These are phyloP conservation scores for Zonotrichia albicollis DNA, from an alignment of 2,797 vertebrate genomes.

Conservation along the genomic window DNA sequence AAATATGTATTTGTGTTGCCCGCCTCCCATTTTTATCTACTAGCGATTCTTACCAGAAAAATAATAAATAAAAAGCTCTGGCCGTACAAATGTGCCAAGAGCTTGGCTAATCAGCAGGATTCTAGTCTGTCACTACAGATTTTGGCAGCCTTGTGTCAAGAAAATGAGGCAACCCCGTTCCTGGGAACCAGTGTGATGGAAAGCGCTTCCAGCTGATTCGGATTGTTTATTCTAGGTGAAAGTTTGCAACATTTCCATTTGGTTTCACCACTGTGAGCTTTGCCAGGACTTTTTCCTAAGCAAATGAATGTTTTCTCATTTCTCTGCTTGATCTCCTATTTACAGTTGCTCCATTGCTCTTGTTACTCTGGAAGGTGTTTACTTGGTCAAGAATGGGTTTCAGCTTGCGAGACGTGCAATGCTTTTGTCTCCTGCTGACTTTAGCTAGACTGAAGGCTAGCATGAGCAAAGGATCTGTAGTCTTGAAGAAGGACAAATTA, in stretches of 20 bases:
- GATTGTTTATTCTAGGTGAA: conserved; percentile 65
- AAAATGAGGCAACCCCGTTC: conserved; percentile 57
- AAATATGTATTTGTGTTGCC: conserved; percentile 18
- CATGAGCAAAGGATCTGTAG: not conserved
- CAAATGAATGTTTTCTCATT: conserved; percentile 18
- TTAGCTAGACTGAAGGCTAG: not conserved
- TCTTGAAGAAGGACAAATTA: not conserved
- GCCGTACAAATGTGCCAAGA: not conserved
- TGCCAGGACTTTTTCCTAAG: conserved; percentile 36
- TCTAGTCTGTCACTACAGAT: conserved; percentile 35
- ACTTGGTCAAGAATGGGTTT: conserved; percentile 10
- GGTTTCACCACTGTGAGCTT: conserved; percentile 49
- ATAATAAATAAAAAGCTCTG: conserved; percentile 23
- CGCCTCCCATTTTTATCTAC: conserved; percentile 12
- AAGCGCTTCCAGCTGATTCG: conserved; percentile 52
- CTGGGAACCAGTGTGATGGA: conserved; percentile 47
- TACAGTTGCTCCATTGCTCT: conserved; percentile 11
- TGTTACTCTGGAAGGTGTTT: not conserved
- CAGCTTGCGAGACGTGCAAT: not conserved
- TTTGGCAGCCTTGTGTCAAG: conserved; percentile 41
- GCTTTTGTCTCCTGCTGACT: not conserved
- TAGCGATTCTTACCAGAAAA: conserved; percentile 19
- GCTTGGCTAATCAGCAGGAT: conserved; percentile 28
- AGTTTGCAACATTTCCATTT: conserved; percentile 66
- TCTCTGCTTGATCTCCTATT: conserved; percentile 23